Base-by-base conservation (phyloP, 2,113 vertebrate species). In the Coreoperca whiteheadi region DNA sequence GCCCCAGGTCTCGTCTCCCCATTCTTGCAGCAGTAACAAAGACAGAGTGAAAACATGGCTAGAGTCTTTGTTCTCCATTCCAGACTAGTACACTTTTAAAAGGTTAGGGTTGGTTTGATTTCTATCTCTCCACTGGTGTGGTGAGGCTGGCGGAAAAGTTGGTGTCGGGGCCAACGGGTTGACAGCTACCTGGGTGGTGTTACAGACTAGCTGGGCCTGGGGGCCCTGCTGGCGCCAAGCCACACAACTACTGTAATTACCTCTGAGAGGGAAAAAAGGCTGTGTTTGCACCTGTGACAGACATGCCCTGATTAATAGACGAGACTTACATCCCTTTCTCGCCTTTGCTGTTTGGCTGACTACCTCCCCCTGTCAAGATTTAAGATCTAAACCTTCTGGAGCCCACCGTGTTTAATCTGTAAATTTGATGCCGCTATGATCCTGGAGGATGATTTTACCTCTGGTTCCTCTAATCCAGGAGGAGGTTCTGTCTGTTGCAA, bases 191-290 rank as follows among this genome's bases (percentile, higher is more conserved):
- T 94, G 92, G 92, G 94, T 92, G 93, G 87, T 91, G 91, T 90
- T 89, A 79, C 74, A 85, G 87, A 87, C 85, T 82, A 61, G 87
- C 84, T 66, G 87, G 81, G 88, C 91, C 93, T 78, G 70, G 82
- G 89, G 90, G 92, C 85, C 85, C 73, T 53, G 87, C 90, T 93
- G 94, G 93, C 93, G 77, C 90, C 85, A 85, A 1, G 85, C 92
- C 93, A 91, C 90, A 90, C 91, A 88, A 89, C 91, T 59, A 93
- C 93, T 93, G 93, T 94, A 94, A 95, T 95, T 95, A 94, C 91
- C 92, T 92, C 65, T 81, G 89, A 65, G 77, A 81, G 74, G 72
- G 0, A 14, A 63, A 82, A 87, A 77, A 77, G 68, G 82, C 70
- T 59, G 63, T 4, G 87, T 89, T 89, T 92, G 90, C 91, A 91